Evolutionary conservation across 2,113 vertebrate species (phyloP).

Genomic region (Silurus glanis): DNA sequence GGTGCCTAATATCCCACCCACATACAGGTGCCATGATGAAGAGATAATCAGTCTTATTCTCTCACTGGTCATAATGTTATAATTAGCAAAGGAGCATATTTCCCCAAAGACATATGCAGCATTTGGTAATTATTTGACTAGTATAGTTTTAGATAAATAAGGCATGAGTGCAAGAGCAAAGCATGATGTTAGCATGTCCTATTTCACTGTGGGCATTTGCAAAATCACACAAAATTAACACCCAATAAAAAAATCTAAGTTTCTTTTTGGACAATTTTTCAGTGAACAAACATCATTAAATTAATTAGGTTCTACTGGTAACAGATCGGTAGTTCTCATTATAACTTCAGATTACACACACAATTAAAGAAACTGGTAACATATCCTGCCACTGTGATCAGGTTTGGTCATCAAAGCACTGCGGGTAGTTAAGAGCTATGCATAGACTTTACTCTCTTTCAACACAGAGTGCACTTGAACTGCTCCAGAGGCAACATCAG

Average conservation of each 20-base stretch:
- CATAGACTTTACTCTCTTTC: background rate
- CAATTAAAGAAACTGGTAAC: background rate
- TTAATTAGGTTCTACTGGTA: background rate
- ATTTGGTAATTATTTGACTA: background rate
- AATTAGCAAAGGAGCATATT: background rate
- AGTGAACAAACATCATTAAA: background rate
- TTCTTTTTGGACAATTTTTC: background rate
- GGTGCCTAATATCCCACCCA: no score
- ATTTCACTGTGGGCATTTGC: background rate
- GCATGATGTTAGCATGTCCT: background rate
- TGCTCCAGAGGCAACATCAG: conserved; percentile 50
- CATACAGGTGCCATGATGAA: no score
- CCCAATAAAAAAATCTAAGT: background rate
- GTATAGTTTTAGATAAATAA: background rate
- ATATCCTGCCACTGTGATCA: background rate
- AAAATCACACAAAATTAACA: background rate
- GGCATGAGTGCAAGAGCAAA: background rate
- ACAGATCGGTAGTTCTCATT: background rate
- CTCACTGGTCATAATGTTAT: no score
- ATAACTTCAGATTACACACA: background rate
- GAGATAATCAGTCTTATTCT: no score
- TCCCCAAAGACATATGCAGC: background rate
- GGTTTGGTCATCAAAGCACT: background rate
- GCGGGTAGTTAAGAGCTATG: background rate
- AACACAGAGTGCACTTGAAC: conserved; percentile 22